Base-by-base conservation (phyloP, 2,797 vertebrate genomes). In the Acipenser transmontanus region DNA sequence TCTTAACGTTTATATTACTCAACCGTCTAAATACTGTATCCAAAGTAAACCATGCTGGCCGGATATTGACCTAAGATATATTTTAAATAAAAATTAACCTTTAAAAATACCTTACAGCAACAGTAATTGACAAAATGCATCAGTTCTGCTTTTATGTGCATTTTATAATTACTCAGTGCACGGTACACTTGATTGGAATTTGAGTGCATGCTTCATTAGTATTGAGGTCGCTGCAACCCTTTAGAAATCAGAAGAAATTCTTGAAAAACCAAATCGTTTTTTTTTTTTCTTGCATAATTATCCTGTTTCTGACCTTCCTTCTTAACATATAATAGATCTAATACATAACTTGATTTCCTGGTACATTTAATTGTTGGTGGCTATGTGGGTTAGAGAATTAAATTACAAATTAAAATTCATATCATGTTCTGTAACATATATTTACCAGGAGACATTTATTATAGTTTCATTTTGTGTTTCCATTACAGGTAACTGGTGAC, bases 31-130 rank as follows among this genome's bases (percentile, higher is more conserved):
- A 77, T 69, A 34, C 34, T 17, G 34, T 4, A 73, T 72, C 70
- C 68, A 73, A 70, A 70, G 74, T 67, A 84, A 84, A 85, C 75
- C 74, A 81, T 70, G 68, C 81, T 71, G 68, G 76, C 77, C 69
- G 82, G 34, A 82, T 82, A 82, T 86, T 90, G 89, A 86, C 76
- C 89, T 87, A 79, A 84, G 91, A 93, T 83, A 85, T 73, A 81
- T 78, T 77, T 78, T 63, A 59, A 87, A 89, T 83, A 88, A 91
- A 88, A 87, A 81, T 89, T 92, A 91, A 92, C 85, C 90, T 91
- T 93, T 90, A 79, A 85, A 84, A 88, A 82, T 86, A 89, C 90
- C 89, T 90, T 81, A 82, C 82, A 94, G 92, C 88, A 87, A 89
- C 78, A 82, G 77, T 84, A 85, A 91, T 86, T 88, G 88, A 92